Conservation (phyloP, 2,797 vertebrate genomes). For the Peromyscus melanophrys region DNA sequence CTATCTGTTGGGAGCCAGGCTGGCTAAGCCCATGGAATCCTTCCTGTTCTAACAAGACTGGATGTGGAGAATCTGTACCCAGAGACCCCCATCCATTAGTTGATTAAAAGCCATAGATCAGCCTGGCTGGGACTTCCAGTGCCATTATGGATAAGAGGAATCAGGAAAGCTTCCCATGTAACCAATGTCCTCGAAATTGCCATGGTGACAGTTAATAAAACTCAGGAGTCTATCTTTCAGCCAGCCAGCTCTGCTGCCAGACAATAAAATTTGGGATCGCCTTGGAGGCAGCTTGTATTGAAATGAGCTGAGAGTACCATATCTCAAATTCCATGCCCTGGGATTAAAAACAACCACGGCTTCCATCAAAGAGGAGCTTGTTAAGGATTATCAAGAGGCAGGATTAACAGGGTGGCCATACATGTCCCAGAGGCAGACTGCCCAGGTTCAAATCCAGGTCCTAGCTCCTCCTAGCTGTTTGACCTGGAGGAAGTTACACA, state of each 20-base stretch:
- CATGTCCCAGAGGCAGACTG: neutral
- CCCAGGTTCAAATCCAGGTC: conserved; percentile 11
- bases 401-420: neutral
- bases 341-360: conserved; percentile 40
- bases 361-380: conserved; percentile 10
- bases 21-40: conserved; percentile 74
- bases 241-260: conserved; percentile 70
- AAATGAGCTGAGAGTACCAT: conserved; percentile 73
- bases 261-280: conserved; percentile 76
- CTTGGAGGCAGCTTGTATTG: conserved; percentile 85
- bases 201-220: conserved; percentile 88
- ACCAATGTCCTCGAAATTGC: conserved; percentile 86
- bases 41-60: conserved; percentile 81
- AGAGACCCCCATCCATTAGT: conserved; percentile 86
- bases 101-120: conserved; percentile 90
- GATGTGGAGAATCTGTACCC: conserved; percentile 76
- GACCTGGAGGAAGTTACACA: neutral
- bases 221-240: conserved; percentile 76
- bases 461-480: neutral
- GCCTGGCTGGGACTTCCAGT: conserved; percentile 81
- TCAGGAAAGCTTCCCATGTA: conserved; percentile 84
- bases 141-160: conserved; percentile 86
- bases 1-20: neutral
- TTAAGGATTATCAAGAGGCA: neutral
- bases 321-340: conserved; percentile 57